These are phyloP conservation scores for Leistus spinibarbis DNA, from an alignment of 2,888 invertebrate species.

Conservation along the genomic window DNA sequence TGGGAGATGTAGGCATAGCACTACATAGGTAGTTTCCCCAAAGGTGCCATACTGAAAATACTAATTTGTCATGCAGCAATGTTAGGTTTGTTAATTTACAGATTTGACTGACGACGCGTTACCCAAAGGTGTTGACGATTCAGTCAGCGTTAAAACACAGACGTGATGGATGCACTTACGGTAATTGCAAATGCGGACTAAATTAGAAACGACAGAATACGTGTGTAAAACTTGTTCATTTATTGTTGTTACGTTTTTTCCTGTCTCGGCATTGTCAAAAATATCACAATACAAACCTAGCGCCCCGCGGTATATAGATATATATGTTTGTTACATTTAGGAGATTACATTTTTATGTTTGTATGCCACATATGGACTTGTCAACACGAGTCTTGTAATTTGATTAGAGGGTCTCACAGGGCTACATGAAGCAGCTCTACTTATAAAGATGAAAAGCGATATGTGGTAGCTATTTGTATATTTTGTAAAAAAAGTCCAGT, in stretches of 20 bases:
- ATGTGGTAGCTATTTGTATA: too few relatives aligned
- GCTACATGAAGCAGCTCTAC: background rate
- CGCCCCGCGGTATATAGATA: too few relatives aligned
- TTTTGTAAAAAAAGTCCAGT: too few relatives aligned
- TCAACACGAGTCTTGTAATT: background rate
- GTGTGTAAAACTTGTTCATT: background rate
- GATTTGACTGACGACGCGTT: background rate
- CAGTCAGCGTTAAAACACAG: background rate
- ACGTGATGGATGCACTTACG: background rate
- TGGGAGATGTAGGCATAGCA: background rate
- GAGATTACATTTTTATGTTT: background rate
- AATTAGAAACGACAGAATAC: background rate
- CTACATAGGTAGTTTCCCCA: background rate
- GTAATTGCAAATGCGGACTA: background rate
- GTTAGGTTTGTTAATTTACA: background rate
- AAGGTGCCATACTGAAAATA: background rate
- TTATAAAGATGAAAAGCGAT: too few relatives aligned
- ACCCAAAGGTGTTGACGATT: background rate
- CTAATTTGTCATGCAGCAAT: background rate
- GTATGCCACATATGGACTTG: background rate
- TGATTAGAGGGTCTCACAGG: background rate
- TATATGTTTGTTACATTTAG: background rate
- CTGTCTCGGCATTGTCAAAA: background rate
- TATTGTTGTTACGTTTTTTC: background rate
- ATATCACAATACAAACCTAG: background rate